Evolutionary conservation across 1,140 invertebrate genomes (phyloP).

Genomic region (Drosophila kanapiae): DNA sequence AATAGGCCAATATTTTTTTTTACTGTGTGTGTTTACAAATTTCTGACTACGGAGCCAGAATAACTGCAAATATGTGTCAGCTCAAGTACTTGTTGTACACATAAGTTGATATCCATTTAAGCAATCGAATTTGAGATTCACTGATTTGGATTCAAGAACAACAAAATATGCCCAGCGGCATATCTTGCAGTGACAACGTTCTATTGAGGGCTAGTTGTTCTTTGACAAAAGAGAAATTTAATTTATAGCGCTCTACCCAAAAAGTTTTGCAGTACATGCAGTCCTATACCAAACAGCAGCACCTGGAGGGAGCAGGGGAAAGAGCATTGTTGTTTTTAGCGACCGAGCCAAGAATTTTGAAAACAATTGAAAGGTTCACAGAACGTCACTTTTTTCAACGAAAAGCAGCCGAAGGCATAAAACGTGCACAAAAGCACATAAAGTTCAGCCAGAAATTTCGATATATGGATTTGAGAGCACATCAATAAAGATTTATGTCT

Average conservation of each 20-base stretch:
- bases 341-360: conserved; percentile 61
- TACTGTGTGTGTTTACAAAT: too few relatives aligned
- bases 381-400: conserved; percentile 1
- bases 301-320: background rate
- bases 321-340: conserved; percentile 30
- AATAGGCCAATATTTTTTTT: too few relatives aligned
- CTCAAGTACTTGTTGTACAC: background rate
- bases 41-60: too few relatives aligned
- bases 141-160: background rate
- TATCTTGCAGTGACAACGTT: background rate
- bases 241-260: background rate
- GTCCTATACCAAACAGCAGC: background rate
- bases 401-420: background rate
- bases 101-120: background rate
- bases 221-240: conserved; percentile 2
- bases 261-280: background rate
- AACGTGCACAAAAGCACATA: conserved; percentile 49
- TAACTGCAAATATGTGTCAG: too few relatives aligned
- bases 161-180: background rate
- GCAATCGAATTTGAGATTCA: background rate
- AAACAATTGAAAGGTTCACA: conserved; percentile 49
- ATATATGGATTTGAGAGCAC: conserved; percentile 66
- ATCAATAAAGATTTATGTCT: conserved; percentile 73
- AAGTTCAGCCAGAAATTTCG: conserved; percentile 49
- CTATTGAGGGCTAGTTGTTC: background rate